Evolutionary conservation across 2,113 vertebrate species (phyloP).

Genomic region (Electrona antarctica): DNA sequence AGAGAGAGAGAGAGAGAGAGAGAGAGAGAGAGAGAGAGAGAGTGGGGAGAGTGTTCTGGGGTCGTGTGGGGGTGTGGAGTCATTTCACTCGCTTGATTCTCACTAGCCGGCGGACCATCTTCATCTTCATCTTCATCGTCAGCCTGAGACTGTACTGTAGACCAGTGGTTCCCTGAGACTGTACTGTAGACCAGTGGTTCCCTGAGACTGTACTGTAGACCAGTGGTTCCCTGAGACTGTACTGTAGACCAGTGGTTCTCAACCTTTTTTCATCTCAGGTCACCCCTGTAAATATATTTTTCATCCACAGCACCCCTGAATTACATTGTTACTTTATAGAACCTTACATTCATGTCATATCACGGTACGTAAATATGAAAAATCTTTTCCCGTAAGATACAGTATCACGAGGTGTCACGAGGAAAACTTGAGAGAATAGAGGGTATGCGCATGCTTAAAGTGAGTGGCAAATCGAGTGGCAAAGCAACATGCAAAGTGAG

Average conservation of each 20-base stretch:
- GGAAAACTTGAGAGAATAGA: too few relatives aligned
- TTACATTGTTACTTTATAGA: too few relatives aligned
- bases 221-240: constrained; percentile 21
- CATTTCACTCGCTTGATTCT: constrained; percentile 53
- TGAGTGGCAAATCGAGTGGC: too few relatives aligned
- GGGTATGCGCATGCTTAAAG: too few relatives aligned
- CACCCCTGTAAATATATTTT: too few relatives aligned
- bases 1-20: constrained; percentile 4
- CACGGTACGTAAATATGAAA: too few relatives aligned
- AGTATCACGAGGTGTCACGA: too few relatives aligned
- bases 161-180: constrained; percentile 1
- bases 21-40: constrained; percentile 13
- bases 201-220: constrained; percentile 9
- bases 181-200: constrained; percentile 1
- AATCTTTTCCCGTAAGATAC: background rate
- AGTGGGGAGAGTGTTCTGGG: constrained; percentile 10
- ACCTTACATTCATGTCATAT: too few relatives aligned
- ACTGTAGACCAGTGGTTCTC: background rate
- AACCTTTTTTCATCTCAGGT: too few relatives aligned
- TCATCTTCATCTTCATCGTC: constrained; percentile 58
- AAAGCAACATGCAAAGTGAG: too few relatives aligned
- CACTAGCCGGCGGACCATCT: constrained; percentile 56
- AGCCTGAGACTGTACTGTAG: constrained; percentile 8
- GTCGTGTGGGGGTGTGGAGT: constrained; percentile 59
- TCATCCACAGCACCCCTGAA: too few relatives aligned